A percentile compares a stretch with the other conserved stretches of the same genome.
Evolutionary conservation across 1,140 invertebrate species (phyloP).

Genomic region (Danaus plexippus): DNA sequence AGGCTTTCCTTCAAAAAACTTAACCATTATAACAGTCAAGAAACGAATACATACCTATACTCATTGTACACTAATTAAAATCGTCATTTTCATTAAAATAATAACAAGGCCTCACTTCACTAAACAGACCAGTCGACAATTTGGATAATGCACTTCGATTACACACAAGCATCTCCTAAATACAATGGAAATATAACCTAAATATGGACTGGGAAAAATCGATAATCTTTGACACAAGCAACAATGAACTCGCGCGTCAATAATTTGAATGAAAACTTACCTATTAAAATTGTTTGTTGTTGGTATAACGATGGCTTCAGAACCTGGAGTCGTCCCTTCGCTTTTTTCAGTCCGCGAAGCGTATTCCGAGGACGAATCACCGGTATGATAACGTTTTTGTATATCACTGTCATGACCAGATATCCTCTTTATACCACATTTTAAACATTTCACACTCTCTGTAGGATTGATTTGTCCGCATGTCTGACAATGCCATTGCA

Average conservation of each 20-base stretch:
- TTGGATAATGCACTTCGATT: slow-evolving; percentile 45
- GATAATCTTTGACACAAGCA: slow-evolving; percentile 58
- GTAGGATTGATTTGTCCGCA: slow-evolving; percentile 90
- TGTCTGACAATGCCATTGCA: slow-evolving; percentile 89
- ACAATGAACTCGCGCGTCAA: slow-evolving; percentile 46
- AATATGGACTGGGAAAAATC: slow-evolving; percentile 65
- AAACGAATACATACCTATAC: too few species aligned
- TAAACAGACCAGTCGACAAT: slow-evolving; percentile 40
- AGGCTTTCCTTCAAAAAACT: too few species aligned
- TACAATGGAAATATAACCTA: slow-evolving; percentile 66
- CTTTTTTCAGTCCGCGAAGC: slow-evolving; percentile 56
- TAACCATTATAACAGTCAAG: too few species aligned
- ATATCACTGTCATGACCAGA: slow-evolving; percentile 66
- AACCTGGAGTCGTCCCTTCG: slow-evolving; percentile 56
- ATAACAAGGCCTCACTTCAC: slow-evolving; percentile 44
- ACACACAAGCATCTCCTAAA: slow-evolving; percentile 41
- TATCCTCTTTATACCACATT: slow-evolving; percentile 78
- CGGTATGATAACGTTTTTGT: slow-evolving; percentile 48
- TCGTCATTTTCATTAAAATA: slow-evolving; percentile 27
- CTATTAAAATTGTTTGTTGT: slow-evolving; percentile 59
- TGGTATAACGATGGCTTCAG: slow-evolving; percentile 56
- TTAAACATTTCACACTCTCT: slow-evolving; percentile 83
- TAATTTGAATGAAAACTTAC: slow-evolving; percentile 41
- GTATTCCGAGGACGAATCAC: slow-evolving; percentile 58
- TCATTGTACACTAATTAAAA: slow-evolving; percentile 5